Base-by-base conservation (phyloP, 1,140 invertebrate species). In the Aphelenchoides besseyi region DNA sequence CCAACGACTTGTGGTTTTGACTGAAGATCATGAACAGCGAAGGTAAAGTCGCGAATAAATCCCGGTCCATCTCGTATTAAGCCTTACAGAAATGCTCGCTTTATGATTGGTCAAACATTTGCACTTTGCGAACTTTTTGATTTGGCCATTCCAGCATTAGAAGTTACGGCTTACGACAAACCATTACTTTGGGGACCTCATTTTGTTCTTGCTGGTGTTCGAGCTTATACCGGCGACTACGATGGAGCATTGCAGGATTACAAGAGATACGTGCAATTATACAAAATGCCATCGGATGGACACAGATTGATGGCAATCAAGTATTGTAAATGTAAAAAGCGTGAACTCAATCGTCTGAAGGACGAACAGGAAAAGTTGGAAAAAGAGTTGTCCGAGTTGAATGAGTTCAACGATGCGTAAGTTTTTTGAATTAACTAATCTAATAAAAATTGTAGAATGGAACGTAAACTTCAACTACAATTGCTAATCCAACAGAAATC, bases 371-470 rank as follows among this genome's bases (percentile, higher is more conserved):
- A 66, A 12, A 66, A 53, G 23, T 35, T 66, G 16, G 12, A 36
- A 8, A 66, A 35, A 30, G 12, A 66, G 36, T 30, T 66, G 18
- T 26, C 30, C 23, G 26, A 66, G 3, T 32, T 66, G 12, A 66
- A 66, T 53, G 32, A 9, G 23, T 66, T 18, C 36, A 33, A 66
- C 63, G n/a, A 18, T 53, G 63, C 63, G 63, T 66, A 55, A 66
- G 63, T 36, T 59, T 23, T 59, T 59, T 59, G 5, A 5, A 33
- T 18, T 1, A 37, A 66, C 18, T 36, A 41, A 37, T 9, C 57
- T 59, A 33, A 53, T n/a, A 53, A 33, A n/a, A 8, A n/a, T 66
- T 66, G n/a, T 53, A 66, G 63, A 53, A 36, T 66, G 32, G 63
- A 66, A 53, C 30, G 63, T 16, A 29, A 66, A 53, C 36, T 66